Conservation (phyloP, 2,113 vertebrate genomes). For the Cygnus atratus region DNA sequence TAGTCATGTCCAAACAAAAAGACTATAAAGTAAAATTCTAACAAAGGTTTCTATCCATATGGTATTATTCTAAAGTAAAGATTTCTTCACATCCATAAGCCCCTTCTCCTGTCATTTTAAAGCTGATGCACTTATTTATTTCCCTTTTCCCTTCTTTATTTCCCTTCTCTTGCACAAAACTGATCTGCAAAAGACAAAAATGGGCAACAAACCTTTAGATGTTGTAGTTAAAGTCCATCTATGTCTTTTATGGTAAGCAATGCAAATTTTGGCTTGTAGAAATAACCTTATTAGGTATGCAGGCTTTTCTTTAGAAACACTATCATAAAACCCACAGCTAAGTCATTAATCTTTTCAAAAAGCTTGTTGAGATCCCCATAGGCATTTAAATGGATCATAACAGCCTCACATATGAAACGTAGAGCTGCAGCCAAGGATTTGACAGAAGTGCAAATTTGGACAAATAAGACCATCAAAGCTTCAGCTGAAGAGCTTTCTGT, state of each 20-base stretch:
- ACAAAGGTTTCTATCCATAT: not conserved
- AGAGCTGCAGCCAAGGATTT: slow-evolving; percentile 49
- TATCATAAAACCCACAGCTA: slow-evolving; percentile 69
- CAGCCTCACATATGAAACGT: slow-evolving; percentile 42
- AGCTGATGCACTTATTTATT: not conserved
- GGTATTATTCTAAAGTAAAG: not conserved
- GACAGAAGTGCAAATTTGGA: slow-evolving; percentile 62
- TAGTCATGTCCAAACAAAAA: not conserved
- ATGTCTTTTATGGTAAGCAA: slow-evolving; percentile 34
- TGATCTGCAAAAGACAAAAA: not conserved
- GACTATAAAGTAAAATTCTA: not conserved
- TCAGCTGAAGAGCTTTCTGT: slow-evolving; percentile 41
- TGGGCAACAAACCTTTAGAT: not conserved
- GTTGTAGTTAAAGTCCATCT: slow-evolving; percentile 3
- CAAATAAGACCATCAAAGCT: slow-evolving; percentile 67
- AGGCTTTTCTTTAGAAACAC: slow-evolving; percentile 61
- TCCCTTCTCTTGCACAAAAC: not conserved
- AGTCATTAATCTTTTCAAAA: slow-evolving; percentile 74
- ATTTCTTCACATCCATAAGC: not conserved
- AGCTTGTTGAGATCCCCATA: slow-evolving; percentile 70
- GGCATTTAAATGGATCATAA: slow-evolving; percentile 71
- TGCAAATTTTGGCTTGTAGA: slow-evolving; percentile 58
- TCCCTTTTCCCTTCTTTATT: not conserved
- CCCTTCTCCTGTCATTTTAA: not conserved
- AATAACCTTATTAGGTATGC: slow-evolving; percentile 66